These are phyloP conservation scores for Hypselothyrea guttata DNA, from an alignment of 2,888 invertebrate genomes.

Conservation along the genomic window DNA sequence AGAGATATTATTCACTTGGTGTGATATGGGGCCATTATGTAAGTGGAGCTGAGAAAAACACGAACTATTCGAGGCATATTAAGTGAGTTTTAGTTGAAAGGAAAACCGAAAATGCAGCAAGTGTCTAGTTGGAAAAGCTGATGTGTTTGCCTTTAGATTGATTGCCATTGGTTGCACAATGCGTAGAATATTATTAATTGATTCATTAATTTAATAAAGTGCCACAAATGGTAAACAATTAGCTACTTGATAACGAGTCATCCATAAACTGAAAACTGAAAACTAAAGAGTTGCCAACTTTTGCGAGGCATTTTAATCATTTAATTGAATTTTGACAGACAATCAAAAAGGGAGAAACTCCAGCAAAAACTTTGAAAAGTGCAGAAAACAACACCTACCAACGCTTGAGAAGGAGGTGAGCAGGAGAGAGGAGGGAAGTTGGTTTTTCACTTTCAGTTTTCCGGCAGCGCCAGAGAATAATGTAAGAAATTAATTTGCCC, in stretches of 20 bases:
- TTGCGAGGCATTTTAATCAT: constrained; percentile 53
- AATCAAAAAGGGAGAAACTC: constrained; percentile 18
- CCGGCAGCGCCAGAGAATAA: constrained; percentile 45
- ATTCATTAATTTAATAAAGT: constrained; percentile 49
- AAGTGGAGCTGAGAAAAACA: constrained; percentile 40
- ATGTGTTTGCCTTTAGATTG: constrained; percentile 20
- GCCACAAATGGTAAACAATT: constrained; percentile 39
- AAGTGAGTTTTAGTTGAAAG: constrained; percentile 7
- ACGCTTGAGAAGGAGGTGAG: not conserved
- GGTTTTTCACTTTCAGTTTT: constrained; percentile 52
- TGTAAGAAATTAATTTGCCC: constrained; percentile 67
- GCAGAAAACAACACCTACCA: constrained; percentile 34
- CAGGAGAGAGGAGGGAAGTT: not conserved
- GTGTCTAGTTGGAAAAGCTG: constrained; percentile 12
- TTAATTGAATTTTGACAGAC: constrained; percentile 65
- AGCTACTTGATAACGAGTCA: constrained; percentile 32
- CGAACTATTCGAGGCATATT: constrained; percentile 18
- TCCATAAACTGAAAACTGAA: constrained; percentile 25
- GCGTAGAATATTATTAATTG: constrained; percentile 7
- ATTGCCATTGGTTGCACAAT: constrained; percentile 21
- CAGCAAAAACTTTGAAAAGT: constrained; percentile 22
- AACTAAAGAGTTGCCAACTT: constrained; percentile 35
- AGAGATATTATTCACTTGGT: constrained; percentile 51
- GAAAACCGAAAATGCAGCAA: constrained; percentile 9
- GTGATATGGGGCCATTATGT: constrained; percentile 57